These are phyloP conservation scores for Ptychadena robeensis DNA, from an alignment of 2,797 vertebrate species.

Conservation along the genomic window DNA sequence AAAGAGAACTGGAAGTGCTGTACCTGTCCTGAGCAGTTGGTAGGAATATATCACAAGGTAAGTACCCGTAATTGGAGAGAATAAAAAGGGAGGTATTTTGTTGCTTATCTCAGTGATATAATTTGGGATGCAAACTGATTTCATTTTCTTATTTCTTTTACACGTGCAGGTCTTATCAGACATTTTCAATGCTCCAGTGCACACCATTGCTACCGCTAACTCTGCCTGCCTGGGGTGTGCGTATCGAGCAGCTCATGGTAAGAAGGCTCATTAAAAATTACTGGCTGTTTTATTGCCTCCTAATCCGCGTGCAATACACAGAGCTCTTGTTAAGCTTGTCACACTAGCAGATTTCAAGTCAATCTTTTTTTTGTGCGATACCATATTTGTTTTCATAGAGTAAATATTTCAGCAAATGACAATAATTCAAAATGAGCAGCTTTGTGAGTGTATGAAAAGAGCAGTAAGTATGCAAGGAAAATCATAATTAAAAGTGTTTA, in stretches of 20 bases:
- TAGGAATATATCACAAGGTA: too few relatives aligned
- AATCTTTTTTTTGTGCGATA: conserved; percentile 12
- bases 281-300: conserved; percentile 33
- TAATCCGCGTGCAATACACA: conserved; percentile 14
- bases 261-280: conserved; percentile 63
- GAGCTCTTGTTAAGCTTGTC: conserved; percentile 33
- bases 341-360: conserved; percentile 15
- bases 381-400: conserved; percentile 16
- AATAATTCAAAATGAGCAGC: conserved; percentile 18
- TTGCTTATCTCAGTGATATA: neutral
- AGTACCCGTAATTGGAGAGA: too few relatives aligned
- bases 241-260: conserved; percentile 90
- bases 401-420: conserved; percentile 40
- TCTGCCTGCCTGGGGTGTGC: conserved; percentile 90
- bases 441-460: conserved; percentile 1
- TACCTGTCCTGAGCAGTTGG: neutral
- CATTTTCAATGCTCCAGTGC: conserved; percentile 88
- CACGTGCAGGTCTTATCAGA: conserved; percentile 86
- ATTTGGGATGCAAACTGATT: conserved; percentile 23
- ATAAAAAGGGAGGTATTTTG: neutral
- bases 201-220: conserved; percentile 85
- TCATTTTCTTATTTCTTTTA: conserved; percentile 23
- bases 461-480: conserved; percentile 1
- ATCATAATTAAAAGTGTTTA: conserved; percentile 30
- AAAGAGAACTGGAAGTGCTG: neutral